Evolutionary conservation across 2,113 vertebrate species (phyloP), one percentile per base, ranked within the genome.

Genomic region (Antechinus flavipes): DNA sequence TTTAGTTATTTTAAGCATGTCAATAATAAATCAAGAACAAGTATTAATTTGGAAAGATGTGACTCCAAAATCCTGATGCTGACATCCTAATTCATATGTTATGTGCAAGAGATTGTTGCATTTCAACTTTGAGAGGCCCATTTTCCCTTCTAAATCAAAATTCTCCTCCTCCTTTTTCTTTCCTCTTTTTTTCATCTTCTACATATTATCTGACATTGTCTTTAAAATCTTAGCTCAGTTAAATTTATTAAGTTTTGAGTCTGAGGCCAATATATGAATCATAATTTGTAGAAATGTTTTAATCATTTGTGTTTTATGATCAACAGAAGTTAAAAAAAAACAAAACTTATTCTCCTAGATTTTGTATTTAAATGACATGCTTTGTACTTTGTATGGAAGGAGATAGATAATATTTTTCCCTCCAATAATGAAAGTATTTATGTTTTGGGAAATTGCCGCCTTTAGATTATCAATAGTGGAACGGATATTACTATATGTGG

Each of bases 401-500:
- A 84, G 9, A 35, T 53, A 2, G 19, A 8, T 89, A 27, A 0
- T 1, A 89, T 1, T 91, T 76, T 90, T 25, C 19, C 52, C n/a
- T 42, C 9, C 58, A 61, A 89, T 0, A 11, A 54, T 68, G 0
- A 0, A 96, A 93, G 54, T 3, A 91, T 98, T 94, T 95, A 56
- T 93, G 68, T 93, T 27, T 89, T 46, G 30, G 93, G 55, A 91
- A 95, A 96, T 89, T 49, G 91, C 11, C 91, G 47, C 97, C 97
- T 97, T 94, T 95, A 94, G 12, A 91, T 7, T 92, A 93, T 96
- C 95, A 50, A 91, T 90, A 89, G 95, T 49, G 93, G 97, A 97
- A 61, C 97, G 97, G 97, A 97, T 97, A 94, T 98, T 98, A 98
- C 98, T 98, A 98, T 91, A 96, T 96, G 96, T 97, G 98, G 98